Evolutionary conservation across 2,888 invertebrate species (phyloP).

Genomic region (Tetheella fluctuosa): DNA sequence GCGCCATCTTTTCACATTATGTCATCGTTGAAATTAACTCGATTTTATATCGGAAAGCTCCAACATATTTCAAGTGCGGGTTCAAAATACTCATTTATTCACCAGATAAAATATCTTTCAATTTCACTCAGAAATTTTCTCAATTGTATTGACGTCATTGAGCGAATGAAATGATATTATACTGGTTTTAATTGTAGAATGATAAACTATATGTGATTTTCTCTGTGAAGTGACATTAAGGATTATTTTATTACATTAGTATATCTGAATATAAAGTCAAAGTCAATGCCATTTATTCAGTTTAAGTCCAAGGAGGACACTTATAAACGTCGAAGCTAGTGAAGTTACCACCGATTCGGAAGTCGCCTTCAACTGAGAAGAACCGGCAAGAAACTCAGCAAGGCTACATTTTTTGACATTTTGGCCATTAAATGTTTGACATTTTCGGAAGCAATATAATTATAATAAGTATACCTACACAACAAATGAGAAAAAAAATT

Average conservation of each 20-base stretch:
- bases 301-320: no score
- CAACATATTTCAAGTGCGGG: neutral
- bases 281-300: no score
- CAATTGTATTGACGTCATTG: conserved; percentile 6
- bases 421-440: no score
- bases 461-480: no score
- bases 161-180: neutral
- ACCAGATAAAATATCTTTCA: neutral
- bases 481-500: no score
- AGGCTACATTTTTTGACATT: no score
- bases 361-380: no score
- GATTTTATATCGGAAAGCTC: neutral
- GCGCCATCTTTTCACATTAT: neutral
- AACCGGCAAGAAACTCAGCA: no score
- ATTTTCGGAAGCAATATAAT: no score
- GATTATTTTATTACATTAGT: neutral
- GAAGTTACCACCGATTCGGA: no score
- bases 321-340: no score
- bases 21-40: conserved; percentile 3
- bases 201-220: neutral
- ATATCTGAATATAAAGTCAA: neutral
- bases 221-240: neutral
- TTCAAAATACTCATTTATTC: conserved; percentile 12
- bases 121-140: neutral
- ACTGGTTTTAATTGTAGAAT: neutral